Conservation (phyloP, 2,113 vertebrate genomes). For the Elgaria multicarinata region DNA sequence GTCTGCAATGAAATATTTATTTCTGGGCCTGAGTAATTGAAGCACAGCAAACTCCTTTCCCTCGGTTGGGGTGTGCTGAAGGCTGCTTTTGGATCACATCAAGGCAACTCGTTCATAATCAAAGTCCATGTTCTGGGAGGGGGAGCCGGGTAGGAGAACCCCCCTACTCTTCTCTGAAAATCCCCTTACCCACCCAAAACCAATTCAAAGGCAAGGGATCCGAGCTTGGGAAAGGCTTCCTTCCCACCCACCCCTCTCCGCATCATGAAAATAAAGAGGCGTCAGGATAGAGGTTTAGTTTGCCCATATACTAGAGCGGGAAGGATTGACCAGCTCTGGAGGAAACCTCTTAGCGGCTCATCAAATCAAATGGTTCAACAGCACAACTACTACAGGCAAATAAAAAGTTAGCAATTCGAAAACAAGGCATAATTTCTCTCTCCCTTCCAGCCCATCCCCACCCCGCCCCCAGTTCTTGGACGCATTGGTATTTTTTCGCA, state of each 20-base stretch:
- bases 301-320: neutral
- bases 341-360: neutral
- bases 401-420: neutral
- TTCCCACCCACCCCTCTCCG: neutral
- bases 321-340: neutral
- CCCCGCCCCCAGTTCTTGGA: neutral
- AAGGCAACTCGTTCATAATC: neutral
- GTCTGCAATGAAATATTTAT: constrained; percentile 1
- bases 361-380: neutral
- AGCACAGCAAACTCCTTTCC: neutral
- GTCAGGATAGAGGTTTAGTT: neutral
- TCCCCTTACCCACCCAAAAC: neutral
- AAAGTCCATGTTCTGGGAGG: neutral
- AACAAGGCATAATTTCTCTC: neutral
- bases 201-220: neutral
- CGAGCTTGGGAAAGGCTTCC: neutral
- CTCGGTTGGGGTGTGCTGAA: neutral
- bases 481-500: neutral
- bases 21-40: neutral
- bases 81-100: neutral
- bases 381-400: neutral
- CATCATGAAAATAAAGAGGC: neutral
- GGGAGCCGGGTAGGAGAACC: neutral
- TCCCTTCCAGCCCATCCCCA: neutral
- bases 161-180: neutral